Evolutionary conservation across 2,797 vertebrate genomes (phyloP), one percentile per base, ranked within the genome.

Genomic region (Prionace glauca): DNA sequence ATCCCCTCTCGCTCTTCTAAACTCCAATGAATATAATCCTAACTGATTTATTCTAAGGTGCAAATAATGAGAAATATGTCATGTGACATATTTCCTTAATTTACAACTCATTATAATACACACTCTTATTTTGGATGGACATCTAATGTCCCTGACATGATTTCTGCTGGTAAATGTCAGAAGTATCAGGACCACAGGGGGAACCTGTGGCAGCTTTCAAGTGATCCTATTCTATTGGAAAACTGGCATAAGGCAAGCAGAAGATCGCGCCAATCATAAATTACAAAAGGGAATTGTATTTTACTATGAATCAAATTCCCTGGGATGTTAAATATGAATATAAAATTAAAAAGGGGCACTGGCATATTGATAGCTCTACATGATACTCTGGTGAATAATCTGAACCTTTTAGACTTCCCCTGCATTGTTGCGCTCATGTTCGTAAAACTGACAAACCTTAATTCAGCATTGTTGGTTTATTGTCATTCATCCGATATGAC

Each of bases 261-360:
- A 92, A 69, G 11, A 69, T 92, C n/a, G 69, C 69, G 90, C 65
- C 65, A 69, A 69, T 92, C 36, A 92, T 41, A 92, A 14, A 41
- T n/a, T n/a, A 92, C 65, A 92, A 92, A 92, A 92, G 18, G n/a
- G 62, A 92, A 92, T 69, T 92, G 32, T 92, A n/a, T 36, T 92
- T 69, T 69, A 92, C 65, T 26, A 0, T 41, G 36, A 69, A 24
- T 69, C 18, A 92, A 41, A 92, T 69, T 69, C 20, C 90, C n/a
- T 69, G 20, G 20, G 69, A n/a, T 60, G 32, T n/a, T 90, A 90
- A 56, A 0, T 67, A 5, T 92, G 65, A 36, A 69, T 36, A 26
- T 69, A 41, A 67, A 36, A 92, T 92, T 92, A 91, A 91, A 91
- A 62, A 41, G n/a, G n/a, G 41, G 22, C 90, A 67, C 20, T 91